These are phyloP conservation scores for Caenorhabditis becei DNA, from an alignment of 2,888 invertebrate genomes.

Conservation along the genomic window DNA sequence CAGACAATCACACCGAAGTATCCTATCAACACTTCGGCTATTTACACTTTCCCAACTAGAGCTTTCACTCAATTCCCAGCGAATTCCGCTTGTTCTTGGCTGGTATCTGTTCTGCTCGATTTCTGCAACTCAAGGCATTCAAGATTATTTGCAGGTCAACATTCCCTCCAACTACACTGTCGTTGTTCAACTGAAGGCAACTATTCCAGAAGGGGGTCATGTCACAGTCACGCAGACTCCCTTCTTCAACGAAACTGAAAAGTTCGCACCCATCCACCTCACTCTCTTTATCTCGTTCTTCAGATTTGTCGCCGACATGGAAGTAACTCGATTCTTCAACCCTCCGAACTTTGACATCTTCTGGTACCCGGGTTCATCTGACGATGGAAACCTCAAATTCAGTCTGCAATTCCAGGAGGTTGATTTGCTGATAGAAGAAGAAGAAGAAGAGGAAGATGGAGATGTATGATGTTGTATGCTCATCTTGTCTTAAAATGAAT, in stretches of 20 bases:
- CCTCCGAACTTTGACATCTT: constrained; percentile 52
- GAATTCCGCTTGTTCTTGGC: constrained; percentile 41
- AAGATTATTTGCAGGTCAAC: constrained; percentile 30
- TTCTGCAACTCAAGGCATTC: background rate
- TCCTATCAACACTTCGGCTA: constrained; percentile 37
- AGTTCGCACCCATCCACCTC: too few relatives aligned
- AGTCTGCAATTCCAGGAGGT: constrained; percentile 36
- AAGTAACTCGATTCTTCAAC: constrained; percentile 37
- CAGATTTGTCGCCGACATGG: constrained; percentile 41
- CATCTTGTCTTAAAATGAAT: constrained; percentile 4
- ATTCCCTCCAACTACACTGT: constrained; percentile 37
- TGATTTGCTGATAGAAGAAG: background rate
- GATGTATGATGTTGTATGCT: background rate
- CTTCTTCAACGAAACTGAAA: constrained; percentile 38
- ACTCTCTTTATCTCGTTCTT: too few relatives aligned
- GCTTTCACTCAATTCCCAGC: constrained; percentile 45
- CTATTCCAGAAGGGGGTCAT: constrained; percentile 50
- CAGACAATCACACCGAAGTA: constrained; percentile 47
- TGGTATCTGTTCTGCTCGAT: constrained; percentile 12
- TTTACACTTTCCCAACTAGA: constrained; percentile 44
- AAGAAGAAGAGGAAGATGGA: background rate
- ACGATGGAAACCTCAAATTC: constrained; percentile 46
- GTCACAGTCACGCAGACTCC: constrained; percentile 44
- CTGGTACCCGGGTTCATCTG: constrained; percentile 46
- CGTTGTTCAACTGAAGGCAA: constrained; percentile 46